Base-by-base conservation (phyloP, 2,888 invertebrate genomes). In the Trimorus sp. region DNA sequence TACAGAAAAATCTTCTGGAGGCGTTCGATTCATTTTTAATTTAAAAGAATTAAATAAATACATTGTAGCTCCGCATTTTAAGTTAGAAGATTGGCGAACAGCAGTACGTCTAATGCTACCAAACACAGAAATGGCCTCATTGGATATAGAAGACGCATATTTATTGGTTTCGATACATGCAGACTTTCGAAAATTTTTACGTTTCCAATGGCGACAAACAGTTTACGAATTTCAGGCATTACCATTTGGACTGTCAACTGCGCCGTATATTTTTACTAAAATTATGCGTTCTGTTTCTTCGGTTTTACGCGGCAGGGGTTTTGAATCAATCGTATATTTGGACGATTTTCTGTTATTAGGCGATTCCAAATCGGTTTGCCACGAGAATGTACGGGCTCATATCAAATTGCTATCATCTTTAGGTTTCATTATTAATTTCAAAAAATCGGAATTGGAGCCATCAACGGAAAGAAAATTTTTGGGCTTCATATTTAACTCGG, bases 11-110 rank as follows among this genome's bases (percentile, higher is more conserved):
- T 38, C 70, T 0, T 78, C 78, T 7, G 65, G 70, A 0, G 70
- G 58, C 9, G 54, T 58, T 54, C 37, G 78, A 7, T 78, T 70
- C 36, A 71, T 78, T 12, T 51, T 77, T 14, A 77, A 77, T 53
- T 48, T 77, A 4, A 38, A 54, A 9, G 6, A 36, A 2, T 40
- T 77, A 1, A 78, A 78, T 58, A 7, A 38, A 1, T 71, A 38
- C n/a, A 56, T 78, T 15, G 15, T 38, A 12, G 49, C 70, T 1
- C 40, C 66, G n/a, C 66, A 66, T 38, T 66, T 66, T 54, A 66
- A 53, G 40, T 40, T 54, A 15, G 45, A 80, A 14, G 79, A 75
- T 36, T 74, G 69, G 75, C 48, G 51, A 11, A 75, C 59, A 2
- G 63, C 56, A 7, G 9, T 69, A 6, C 68, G 70, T 7, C 53